A percentile compares a stretch with the other conserved stretches of the same genome.
phyloP scores from a whole-genome alignment of 1,140 invertebrate genomes.

The Papilio polytes region DNA sequence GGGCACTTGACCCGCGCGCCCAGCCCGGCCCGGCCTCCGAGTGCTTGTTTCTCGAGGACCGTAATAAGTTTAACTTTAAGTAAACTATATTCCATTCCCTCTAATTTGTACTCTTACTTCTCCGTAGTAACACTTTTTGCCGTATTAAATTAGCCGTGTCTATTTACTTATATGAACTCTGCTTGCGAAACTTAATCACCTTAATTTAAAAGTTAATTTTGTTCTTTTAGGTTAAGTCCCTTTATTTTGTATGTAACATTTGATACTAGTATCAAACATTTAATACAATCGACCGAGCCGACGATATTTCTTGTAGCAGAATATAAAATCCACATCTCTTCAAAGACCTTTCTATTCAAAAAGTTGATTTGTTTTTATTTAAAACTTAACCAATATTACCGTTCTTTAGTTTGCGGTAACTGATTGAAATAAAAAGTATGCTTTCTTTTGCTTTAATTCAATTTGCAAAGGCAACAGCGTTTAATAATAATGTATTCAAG shows the following conservation, averaged over 20 bases:
- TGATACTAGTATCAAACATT: not conserved
- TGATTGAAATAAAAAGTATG: not conserved
- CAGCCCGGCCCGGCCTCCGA: constrained; percentile 71
- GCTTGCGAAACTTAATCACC: not conserved
- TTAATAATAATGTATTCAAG: constrained; percentile 3
- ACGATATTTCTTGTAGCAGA: not conserved
- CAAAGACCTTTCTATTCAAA: too few species aligned
- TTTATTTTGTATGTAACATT: not conserved
- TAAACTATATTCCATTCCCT: constrained; percentile 83
- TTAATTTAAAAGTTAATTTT: constrained; percentile 23
- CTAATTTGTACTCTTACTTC: constrained; percentile 77
- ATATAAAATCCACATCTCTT: not conserved
- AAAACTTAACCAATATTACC: not conserved
- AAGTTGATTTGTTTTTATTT: not conserved
- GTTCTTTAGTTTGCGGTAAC: not conserved
- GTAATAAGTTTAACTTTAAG: constrained; percentile 84
- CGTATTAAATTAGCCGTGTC: constrained; percentile 72
- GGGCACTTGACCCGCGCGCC: constrained; percentile 81
- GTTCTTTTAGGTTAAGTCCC: not conserved
- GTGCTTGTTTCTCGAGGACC: constrained; percentile 79
- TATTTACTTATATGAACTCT: constrained; percentile 52
- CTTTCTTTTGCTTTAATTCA: not conserved
- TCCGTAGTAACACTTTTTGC: constrained; percentile 67
- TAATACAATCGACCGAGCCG: not conserved
- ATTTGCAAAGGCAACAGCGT: not conserved